phyloP scores from a whole-genome alignment of 1,140 invertebrate genomes.

The Mylabris phalerata region DNA sequence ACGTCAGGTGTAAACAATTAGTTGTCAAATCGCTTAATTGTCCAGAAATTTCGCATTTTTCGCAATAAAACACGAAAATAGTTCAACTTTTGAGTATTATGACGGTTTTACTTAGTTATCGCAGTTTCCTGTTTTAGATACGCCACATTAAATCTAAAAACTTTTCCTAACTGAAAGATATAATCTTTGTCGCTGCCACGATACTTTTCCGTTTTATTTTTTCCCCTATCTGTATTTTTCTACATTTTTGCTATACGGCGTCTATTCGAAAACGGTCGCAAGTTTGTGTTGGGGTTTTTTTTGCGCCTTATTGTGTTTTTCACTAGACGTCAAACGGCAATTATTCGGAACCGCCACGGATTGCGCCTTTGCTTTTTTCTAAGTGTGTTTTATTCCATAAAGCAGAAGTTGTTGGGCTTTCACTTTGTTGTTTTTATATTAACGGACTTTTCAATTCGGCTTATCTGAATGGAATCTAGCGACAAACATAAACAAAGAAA shows the following conservation, averaged over 20 bases:
- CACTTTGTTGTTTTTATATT: conserved; percentile 4
- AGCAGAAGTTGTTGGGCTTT: conserved; percentile 1
- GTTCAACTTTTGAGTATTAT: conserved; percentile 27
- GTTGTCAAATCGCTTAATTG: too few species aligned
- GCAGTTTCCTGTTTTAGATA: conserved; percentile 32
- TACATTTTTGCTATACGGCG: too few species aligned
- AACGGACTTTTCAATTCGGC: neutral
- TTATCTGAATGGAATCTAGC: too few species aligned
- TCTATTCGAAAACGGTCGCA: too few species aligned
- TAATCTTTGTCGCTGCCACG: conserved; percentile 28
- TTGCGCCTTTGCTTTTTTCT: conserved; percentile 22
- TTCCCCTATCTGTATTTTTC: conserved; percentile 2
- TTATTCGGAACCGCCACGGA: conserved; percentile 31
- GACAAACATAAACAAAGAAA: too few species aligned
- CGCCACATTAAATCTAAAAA: conserved; percentile 33
- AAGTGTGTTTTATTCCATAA: conserved; percentile 1
- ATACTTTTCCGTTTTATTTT: conserved; percentile 15
- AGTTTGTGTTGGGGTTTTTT: too few species aligned
- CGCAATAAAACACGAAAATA: conserved; percentile 2
- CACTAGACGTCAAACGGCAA: conserved; percentile 30
- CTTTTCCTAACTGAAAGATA: conserved; percentile 28
- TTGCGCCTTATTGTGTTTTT: conserved; percentile 3
- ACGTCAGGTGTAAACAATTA: too few species aligned
- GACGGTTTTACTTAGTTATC: conserved; percentile 27
- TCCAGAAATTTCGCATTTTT: too few species aligned